Base-by-base conservation (phyloP, 2,888 invertebrate species). In the Drosophila kokeensis region DNA sequence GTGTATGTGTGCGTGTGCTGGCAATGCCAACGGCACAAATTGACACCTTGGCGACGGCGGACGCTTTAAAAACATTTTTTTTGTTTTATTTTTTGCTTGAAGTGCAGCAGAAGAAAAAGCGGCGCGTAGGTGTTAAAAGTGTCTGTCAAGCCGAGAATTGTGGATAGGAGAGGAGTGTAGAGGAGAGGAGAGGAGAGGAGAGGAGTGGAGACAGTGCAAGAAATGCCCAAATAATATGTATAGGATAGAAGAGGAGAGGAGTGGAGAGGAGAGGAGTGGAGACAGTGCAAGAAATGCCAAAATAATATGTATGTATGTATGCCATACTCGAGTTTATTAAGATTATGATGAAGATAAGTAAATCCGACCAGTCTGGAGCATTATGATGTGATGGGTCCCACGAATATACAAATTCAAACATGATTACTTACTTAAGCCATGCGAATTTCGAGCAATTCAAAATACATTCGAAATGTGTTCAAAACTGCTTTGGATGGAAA, bases 11-110 rank as follows among this genome's bases (percentile, higher is more conserved):
- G 55, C 62, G 49, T 60, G 67, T 58, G 60, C 45, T 61, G 64
- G 69, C 75, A 79, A 75, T 71, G 82, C 79, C 82, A 80, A 70
- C 78, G 73, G 73, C 85, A 65, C 72, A 89, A 89, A 89, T 89
- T 86, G 89, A 89, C 89, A 86, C 89, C 87, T 89, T 87, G 74
- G 66, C 69, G 82, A 77, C 76, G 81, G 59, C 83, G 57, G 21
- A 55, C 45, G 49, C 63, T 76, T 67, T 45, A 59, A 52, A 21
- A 24, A 24, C 21, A 2, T 42, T 21, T 52, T 5, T 24, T 21
- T 54, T n/a, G 21, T 40, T 55, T 57, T 55, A 11, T 45, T 45
- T 24, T 15, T 45, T 24, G 36, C 61, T 45, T 52, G 55, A 66
- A 77, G 60, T 64, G 57, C 77, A 75, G 61, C 80, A 8, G 24